phyloP scores from a whole-genome alignment of 2,113 vertebrate species.

The Xiphophorus maculatus region DNA sequence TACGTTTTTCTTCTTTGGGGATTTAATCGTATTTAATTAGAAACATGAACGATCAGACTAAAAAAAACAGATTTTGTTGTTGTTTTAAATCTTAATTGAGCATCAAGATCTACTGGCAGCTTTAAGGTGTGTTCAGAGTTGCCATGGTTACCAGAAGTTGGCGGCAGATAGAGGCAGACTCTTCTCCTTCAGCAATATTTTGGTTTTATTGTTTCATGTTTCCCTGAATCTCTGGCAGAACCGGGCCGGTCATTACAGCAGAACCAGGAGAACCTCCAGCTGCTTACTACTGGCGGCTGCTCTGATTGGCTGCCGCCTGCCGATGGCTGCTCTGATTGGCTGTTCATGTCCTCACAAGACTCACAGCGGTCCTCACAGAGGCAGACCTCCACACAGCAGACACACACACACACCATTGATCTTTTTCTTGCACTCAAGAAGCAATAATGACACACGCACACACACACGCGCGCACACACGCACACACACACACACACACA shows the following conservation, averaged over 20 bases:
- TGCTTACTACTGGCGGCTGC: too few species aligned
- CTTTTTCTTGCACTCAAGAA: neutral
- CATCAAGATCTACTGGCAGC: too few species aligned
- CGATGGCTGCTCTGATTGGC: neutral
- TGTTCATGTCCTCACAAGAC: neutral
- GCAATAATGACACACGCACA: slow-evolving; percentile 1
- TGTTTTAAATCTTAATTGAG: too few species aligned
- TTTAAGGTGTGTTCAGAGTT: too few species aligned
- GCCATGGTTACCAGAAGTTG: too few species aligned
- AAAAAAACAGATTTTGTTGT: too few species aligned
- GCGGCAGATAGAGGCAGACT: too few species aligned
- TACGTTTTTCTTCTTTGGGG: too few species aligned
- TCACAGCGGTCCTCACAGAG: neutral
- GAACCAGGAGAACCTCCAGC: neutral
- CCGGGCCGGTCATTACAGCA: neutral
- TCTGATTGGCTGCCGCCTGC: neutral
- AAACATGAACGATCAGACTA: too few species aligned
- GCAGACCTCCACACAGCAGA: neutral
- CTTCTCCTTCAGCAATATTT: neutral
- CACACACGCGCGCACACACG: slow-evolving; percentile 9
- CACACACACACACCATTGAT: neutral
- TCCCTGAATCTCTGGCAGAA: neutral
- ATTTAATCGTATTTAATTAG: too few species aligned
- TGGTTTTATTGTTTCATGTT: neutral
- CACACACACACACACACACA: slow-evolving; percentile 1